Evolutionary conservation across 1,140 invertebrate species (phyloP).

Genomic region (Calosoma granatense): DNA sequence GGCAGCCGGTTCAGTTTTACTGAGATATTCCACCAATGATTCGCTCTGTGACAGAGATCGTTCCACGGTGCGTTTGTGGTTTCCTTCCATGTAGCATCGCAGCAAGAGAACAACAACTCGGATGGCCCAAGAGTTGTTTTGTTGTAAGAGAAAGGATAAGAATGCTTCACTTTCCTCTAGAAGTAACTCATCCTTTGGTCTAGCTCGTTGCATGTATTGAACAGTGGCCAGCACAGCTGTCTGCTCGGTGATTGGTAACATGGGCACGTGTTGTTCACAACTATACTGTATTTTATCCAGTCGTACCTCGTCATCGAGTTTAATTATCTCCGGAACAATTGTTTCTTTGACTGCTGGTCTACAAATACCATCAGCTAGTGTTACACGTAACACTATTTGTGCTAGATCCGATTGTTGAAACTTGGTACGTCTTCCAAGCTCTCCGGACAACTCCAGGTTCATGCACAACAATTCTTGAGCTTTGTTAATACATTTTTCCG

Average conservation of each 20-base stretch:
- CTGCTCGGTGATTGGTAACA: constrained; percentile 66
- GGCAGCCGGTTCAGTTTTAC: constrained; percentile 33
- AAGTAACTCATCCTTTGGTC: constrained; percentile 65
- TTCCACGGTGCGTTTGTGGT: constrained; percentile 69
- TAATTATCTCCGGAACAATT: constrained; percentile 51
- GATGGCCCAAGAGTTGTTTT: constrained; percentile 57
- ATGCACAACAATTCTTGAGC: constrained; percentile 52
- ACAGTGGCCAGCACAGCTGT: constrained; percentile 61
- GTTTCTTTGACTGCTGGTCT: constrained; percentile 36
- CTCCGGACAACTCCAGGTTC: constrained; percentile 53
- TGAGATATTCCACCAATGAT: constrained; percentile 55
- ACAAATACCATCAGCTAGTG: constrained; percentile 29
- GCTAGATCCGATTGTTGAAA: constrained; percentile 73
- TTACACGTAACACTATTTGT: constrained; percentile 65
- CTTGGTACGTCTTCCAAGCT: constrained; percentile 80
- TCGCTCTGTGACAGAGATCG: constrained; percentile 79
- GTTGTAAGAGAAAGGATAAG: constrained; percentile 52
- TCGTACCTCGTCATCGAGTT: constrained; percentile 74
- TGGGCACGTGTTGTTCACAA: constrained; percentile 43
- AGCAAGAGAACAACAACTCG: constrained; percentile 56
- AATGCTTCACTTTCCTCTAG: constrained; percentile 74
- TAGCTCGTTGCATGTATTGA: constrained; percentile 57
- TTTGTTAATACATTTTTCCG: constrained; percentile 52
- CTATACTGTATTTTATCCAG: constrained; percentile 66
- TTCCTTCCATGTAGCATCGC: constrained; percentile 65